phyloP scores from a whole-genome alignment of 2,797 vertebrate species.

The Anguilla anguilla region DNA sequence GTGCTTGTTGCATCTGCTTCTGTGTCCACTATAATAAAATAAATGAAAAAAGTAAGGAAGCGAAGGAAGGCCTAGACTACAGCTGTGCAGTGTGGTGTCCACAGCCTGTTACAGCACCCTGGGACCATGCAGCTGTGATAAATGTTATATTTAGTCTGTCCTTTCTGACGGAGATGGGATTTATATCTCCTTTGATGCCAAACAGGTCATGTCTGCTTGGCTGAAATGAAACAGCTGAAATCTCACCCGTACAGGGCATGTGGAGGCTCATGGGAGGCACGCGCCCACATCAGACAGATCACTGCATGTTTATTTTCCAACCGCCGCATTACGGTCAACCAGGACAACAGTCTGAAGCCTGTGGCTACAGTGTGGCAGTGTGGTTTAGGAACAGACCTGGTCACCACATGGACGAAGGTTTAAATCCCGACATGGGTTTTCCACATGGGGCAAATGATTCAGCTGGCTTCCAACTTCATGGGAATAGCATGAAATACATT shows the following conservation, averaged over 20 bases:
- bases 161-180: not conserved
- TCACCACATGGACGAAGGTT: not conserved
- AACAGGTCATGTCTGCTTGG: not conserved
- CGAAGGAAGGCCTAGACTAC: not conserved
- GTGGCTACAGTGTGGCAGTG: not conserved
- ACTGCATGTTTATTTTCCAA: not conserved
- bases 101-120: not conserved
- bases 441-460: not conserved
- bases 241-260: not conserved
- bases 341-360: not conserved
- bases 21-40: not conserved
- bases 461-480: not conserved
- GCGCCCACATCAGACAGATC: not conserved
- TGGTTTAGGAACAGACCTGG: not conserved
- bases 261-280: not conserved
- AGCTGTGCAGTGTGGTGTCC: not conserved
- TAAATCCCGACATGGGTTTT: not conserved
- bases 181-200: conserved; percentile 1
- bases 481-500: not conserved
- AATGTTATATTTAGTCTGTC: conserved; percentile 23
- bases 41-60: not conserved
- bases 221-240: not conserved
- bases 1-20: not conserved
- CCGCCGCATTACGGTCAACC: not conserved
- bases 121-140: not conserved